Evolutionary conservation across 2,113 vertebrate genomes (phyloP).

Genomic region (Sorex fumeus): DNA sequence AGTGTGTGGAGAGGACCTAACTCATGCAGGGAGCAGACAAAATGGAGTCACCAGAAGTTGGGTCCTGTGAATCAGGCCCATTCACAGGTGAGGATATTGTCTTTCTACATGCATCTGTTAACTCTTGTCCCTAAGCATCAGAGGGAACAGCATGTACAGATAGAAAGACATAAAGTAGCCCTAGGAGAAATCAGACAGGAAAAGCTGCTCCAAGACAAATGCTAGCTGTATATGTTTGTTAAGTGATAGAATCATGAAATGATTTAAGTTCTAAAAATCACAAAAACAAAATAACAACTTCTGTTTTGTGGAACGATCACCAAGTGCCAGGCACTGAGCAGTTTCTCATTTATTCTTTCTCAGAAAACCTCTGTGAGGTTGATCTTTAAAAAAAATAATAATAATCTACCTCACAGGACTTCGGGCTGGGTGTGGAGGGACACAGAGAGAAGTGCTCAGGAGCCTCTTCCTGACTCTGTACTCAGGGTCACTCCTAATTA

Average conservation of each 20-base stretch:
- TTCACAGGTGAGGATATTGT: neutral
- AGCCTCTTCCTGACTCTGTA: too few species aligned
- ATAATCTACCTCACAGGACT: too few species aligned
- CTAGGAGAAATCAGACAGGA: neutral
- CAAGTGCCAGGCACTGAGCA: neutral
- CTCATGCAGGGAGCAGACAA: too few species aligned
- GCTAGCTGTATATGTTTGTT: neutral
- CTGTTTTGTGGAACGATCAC: neutral
- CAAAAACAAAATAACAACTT: neutral
- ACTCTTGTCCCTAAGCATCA: neutral
- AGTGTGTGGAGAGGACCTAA: too few species aligned
- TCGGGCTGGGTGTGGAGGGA: too few species aligned
- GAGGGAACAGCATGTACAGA: neutral
- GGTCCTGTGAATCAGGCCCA: neutral
- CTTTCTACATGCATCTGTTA: neutral
- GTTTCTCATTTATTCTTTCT: neutral
- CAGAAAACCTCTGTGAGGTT: too few species aligned
- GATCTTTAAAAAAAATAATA: too few species aligned
- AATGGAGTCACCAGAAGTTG: neutral
- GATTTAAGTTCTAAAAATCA: neutral
- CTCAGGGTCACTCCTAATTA: too few species aligned
- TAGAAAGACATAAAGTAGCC: conserved; percentile 22
- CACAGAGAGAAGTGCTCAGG: too few species aligned
- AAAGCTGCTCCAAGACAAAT: neutral
- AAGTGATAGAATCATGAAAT: neutral